A percentile compares a stretch with the other conserved stretches of the same genome.
Conservation (phyloP, 2,113 vertebrate genomes). For the Herpailurus yagouaroundi region DNA sequence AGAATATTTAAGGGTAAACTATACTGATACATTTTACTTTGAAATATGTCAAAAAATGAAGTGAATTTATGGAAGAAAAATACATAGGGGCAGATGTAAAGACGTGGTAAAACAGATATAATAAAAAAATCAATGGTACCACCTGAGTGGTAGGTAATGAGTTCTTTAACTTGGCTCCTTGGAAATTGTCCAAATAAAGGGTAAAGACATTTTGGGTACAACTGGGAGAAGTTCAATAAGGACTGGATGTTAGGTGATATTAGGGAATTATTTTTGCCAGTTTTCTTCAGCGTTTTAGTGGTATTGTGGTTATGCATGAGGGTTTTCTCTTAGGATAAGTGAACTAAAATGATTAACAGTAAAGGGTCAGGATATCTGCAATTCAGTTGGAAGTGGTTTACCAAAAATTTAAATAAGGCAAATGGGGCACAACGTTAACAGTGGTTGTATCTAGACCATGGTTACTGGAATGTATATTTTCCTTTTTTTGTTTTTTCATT, state of each 20-base stretch:
- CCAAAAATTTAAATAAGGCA: neutral
- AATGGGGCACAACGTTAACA: neutral
- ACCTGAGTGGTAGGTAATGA: neutral
- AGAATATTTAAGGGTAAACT: constrained; percentile 13
- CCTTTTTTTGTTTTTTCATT: neutral
- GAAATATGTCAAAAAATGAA: constrained; percentile 27
- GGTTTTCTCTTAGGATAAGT: neutral
- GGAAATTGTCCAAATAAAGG: neutral
- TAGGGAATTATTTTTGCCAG: neutral
- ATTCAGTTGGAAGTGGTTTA: neutral
- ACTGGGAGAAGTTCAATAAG: neutral
- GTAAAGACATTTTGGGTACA: neutral
- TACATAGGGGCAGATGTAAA: neutral
- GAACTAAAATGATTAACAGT: neutral
- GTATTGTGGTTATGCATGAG: neutral
- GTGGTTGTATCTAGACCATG: neutral
- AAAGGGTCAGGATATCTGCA: neutral
- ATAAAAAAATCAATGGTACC: neutral
- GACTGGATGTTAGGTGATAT: neutral
- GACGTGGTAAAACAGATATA: neutral
- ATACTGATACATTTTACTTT: neutral
- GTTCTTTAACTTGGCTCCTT: constrained; percentile 1
- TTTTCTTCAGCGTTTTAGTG: constrained; percentile 40
- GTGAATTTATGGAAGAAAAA: neutral
- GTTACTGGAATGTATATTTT: neutral